phyloP scores from a whole-genome alignment of 2,888 invertebrate species.

The Ectropis crepuscularia region DNA sequence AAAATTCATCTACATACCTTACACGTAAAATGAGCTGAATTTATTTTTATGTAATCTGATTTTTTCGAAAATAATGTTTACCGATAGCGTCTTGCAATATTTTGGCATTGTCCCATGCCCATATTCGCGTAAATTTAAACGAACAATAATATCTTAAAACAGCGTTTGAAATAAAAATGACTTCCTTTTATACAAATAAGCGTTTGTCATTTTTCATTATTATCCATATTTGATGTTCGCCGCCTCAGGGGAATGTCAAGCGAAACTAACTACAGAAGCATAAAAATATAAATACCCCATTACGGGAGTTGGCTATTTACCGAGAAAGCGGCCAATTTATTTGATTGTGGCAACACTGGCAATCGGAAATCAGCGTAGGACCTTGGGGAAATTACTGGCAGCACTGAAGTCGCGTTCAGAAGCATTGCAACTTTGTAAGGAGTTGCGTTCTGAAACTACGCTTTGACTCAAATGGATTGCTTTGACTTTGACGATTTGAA shows the following conservation, averaged over 20 bases:
- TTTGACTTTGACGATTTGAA: slow-evolving; percentile 14
- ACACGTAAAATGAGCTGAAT: no score
- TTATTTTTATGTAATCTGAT: no score
- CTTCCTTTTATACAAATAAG: not conserved
- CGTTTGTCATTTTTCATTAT: slow-evolving; percentile 13
- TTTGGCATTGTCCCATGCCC: no score
- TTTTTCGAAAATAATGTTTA: no score
- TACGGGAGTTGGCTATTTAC: slow-evolving; percentile 50
- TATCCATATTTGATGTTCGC: not conserved
- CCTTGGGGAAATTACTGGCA: slow-evolving; percentile 70
- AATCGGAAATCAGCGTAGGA: slow-evolving; percentile 59
- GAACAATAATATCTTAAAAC: no score
- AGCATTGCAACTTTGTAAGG: slow-evolving; percentile 38
- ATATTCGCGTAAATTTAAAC: no score
- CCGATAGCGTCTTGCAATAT: no score
- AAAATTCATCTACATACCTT: no score
- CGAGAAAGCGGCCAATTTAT: slow-evolving; percentile 61
- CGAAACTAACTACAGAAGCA: slow-evolving; percentile 28
- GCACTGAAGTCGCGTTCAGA: slow-evolving; percentile 43
- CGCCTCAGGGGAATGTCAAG: slow-evolving; percentile 10
- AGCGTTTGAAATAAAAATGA: no score
- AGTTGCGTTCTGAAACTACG: slow-evolving; percentile 16
- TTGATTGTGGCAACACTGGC: slow-evolving; percentile 63
- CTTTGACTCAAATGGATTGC: slow-evolving; percentile 33
- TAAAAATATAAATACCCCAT: slow-evolving; percentile 33